Evolutionary conservation across 2,113 vertebrate species (phyloP).

Genomic region (Heterotis niloticus): DNA sequence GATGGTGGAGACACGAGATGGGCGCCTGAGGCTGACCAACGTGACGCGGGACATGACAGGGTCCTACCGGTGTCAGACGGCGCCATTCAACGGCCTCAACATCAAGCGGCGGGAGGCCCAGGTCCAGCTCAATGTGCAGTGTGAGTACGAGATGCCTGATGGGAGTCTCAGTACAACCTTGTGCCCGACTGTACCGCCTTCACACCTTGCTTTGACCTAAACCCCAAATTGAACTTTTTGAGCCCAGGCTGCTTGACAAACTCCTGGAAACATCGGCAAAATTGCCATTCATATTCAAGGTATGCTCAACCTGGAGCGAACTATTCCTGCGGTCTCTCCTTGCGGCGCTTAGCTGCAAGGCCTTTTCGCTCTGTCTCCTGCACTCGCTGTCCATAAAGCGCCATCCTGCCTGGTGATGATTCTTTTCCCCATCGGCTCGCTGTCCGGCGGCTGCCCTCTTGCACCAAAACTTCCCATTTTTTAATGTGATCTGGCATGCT

Average conservation of each 20-base stretch:
- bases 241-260: too few relatives aligned
- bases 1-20: conserved; percentile 75
- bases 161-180: too few relatives aligned
- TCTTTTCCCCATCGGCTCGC: too few relatives aligned
- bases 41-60: conserved; percentile 87
- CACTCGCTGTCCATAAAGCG: too few relatives aligned
- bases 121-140: conserved; percentile 90
- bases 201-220: too few relatives aligned
- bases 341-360: neutral
- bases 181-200: too few relatives aligned
- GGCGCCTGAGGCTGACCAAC: conserved; percentile 76
- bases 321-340: neutral
- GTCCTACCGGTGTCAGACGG: conserved; percentile 89
- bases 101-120: conserved; percentile 82
- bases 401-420: too few relatives aligned
- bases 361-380: neutral
- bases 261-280: neutral
- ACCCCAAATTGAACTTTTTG: too few relatives aligned
- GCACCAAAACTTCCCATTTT: too few relatives aligned
- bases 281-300: neutral
- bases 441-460: too few relatives aligned
- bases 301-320: too few relatives aligned
- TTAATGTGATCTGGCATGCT: too few relatives aligned
- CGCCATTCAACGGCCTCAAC: conserved; percentile 94
- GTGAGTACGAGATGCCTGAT: conserved; percentile 67